phyloP scores from a whole-genome alignment of 1,140 invertebrate species.

The Dinothrombium tinctorium region DNA sequence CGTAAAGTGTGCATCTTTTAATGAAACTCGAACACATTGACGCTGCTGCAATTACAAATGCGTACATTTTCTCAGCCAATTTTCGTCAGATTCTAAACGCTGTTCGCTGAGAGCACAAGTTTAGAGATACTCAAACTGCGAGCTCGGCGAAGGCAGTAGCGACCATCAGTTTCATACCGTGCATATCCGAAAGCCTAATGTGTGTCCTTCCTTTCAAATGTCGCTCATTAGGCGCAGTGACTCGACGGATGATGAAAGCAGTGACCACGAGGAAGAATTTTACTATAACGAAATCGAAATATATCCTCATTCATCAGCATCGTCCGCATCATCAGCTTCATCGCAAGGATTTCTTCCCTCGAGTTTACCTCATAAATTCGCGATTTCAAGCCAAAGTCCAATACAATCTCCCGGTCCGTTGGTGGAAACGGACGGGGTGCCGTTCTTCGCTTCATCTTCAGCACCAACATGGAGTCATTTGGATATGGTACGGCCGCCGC shows the following conservation, averaged over 20 bases:
- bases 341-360: neutral
- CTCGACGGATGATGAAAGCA: neutral
- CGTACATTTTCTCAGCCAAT: too few relatives aligned
- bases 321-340: neutral
- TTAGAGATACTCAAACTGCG: too few relatives aligned
- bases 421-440: neutral
- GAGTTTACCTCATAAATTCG: neutral
- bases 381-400: neutral
- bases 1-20: too few relatives aligned
- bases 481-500: slow-evolving; percentile 78
- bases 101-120: too few relatives aligned
- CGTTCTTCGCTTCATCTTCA: slow-evolving; percentile 10
- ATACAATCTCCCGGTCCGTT: neutral
- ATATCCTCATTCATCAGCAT: neutral
- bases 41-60: too few relatives aligned
- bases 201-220: too few relatives aligned
- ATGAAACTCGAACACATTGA: too few relatives aligned
- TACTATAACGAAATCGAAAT: slow-evolving; percentile 3
- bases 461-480: slow-evolving; percentile 31
- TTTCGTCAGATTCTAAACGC: too few relatives aligned
- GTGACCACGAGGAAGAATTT: slow-evolving; percentile 6
- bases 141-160: too few relatives aligned
- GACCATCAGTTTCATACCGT: too few relatives aligned
- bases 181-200: too few relatives aligned
- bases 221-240: neutral